A percentile compares a stretch with the other conserved stretches of the same genome.
These are phyloP conservation scores for Prunella himalayana DNA, from an alignment of 2,113 vertebrate genomes.

Conservation along the genomic window DNA sequence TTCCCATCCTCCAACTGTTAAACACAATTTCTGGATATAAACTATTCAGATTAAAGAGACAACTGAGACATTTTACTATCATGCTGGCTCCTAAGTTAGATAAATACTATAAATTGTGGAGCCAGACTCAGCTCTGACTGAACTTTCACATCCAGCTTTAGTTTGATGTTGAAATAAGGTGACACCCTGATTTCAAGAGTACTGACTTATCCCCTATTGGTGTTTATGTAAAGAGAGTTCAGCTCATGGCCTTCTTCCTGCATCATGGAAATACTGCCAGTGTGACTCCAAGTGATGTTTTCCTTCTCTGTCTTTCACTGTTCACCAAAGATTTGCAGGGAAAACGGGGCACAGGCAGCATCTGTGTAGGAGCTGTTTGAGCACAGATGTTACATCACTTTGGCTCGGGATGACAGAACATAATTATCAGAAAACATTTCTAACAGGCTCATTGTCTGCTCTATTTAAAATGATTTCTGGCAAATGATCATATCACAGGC, in stretches of 20 bases:
- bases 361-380: not conserved
- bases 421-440: constrained; percentile 11
- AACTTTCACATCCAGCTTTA: constrained; percentile 33
- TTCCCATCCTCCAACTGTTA: not conserved
- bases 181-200: not conserved
- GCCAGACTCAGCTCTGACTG: not conserved
- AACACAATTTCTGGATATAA: not conserved
- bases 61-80: constrained; percentile 19
- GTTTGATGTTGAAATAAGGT: constrained; percentile 49
- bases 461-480: not conserved
- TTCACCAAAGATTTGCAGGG: not conserved
- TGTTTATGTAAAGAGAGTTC: constrained; percentile 20
- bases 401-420: not conserved
- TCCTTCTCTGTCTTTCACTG: not conserved
- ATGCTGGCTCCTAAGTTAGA: not conserved
- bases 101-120: constrained; percentile 22
- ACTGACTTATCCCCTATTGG: constrained; percentile 36
- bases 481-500: not conserved
- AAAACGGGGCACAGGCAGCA: not conserved
- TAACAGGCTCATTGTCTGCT: not conserved
- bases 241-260: not conserved
- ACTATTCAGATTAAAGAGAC: constrained; percentile 6
- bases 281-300: not conserved
- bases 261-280: not conserved
- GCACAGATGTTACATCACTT: not conserved